phyloP scores from a whole-genome alignment of 2,888 invertebrate genomes.

The Eulithis prunata region DNA sequence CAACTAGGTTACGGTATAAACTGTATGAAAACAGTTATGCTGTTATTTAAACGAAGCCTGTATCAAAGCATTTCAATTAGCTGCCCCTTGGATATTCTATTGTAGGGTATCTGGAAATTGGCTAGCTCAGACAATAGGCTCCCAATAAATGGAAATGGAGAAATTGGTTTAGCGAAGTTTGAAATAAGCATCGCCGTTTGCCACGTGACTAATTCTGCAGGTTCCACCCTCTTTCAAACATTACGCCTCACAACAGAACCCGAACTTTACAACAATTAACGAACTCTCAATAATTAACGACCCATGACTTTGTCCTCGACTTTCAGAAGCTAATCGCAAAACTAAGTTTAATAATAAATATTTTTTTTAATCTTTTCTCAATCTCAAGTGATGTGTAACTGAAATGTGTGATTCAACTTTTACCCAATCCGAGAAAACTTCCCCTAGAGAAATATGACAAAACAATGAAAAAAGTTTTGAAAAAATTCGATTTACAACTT shows the following conservation, averaged over 20 bases:
- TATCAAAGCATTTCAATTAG: slow-evolving; percentile 12
- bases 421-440: slow-evolving; percentile 80
- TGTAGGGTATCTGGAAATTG: slow-evolving; percentile 40
- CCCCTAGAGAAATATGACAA: slow-evolving; percentile 74
- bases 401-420: slow-evolving; percentile 71
- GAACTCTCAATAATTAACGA: slow-evolving; percentile 62
- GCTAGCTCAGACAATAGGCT: slow-evolving; percentile 49
- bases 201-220: slow-evolving; percentile 63
- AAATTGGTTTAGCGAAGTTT: slow-evolving; percentile 53
- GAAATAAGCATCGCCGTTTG: slow-evolving; percentile 50
- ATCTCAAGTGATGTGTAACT: slow-evolving; percentile 50
- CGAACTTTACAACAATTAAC: slow-evolving; percentile 67
- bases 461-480: slow-evolving; percentile 76
- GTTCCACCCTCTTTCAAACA: slow-evolving; percentile 65
- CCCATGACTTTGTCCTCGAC: slow-evolving; percentile 45
- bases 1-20: slow-evolving; percentile 27
- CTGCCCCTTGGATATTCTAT: slow-evolving; percentile 24
- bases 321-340: slow-evolving; percentile 38
- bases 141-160: slow-evolving; percentile 47
- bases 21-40: slow-evolving; percentile 2
- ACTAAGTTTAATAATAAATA: slow-evolving; percentile 40
- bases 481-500: slow-evolving; percentile 58
- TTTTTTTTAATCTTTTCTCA: slow-evolving; percentile 34
- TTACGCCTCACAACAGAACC: slow-evolving; percentile 58
- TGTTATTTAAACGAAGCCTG: slow-evolving; percentile 17